Evolutionary conservation across 2,797 vertebrate species (phyloP).

Genomic region (Dendrocincla fuliginosa): DNA sequence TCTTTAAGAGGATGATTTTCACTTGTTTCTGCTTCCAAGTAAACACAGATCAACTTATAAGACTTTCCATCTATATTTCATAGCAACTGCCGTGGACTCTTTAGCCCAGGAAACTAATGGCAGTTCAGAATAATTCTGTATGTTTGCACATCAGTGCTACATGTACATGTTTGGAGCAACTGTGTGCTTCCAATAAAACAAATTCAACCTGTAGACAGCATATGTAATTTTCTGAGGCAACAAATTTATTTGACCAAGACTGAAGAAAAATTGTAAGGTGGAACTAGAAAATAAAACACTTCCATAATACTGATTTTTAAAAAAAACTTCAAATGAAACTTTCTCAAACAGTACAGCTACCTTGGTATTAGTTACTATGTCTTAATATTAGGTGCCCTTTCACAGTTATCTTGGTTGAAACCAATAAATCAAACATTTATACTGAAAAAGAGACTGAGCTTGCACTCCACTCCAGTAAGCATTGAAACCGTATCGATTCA

Average conservation of each 20-base stretch:
- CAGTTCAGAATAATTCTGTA: not conserved
- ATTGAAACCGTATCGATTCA: fast-evolving
- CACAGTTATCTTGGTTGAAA: not conserved
- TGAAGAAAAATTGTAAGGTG: not conserved
- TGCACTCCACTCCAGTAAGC: not conserved
- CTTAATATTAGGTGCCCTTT: not conserved
- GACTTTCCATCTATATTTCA: not conserved
- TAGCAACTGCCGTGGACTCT: not conserved
- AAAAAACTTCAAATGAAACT: not conserved
- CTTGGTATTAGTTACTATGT: not conserved
- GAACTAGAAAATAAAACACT: not conserved
- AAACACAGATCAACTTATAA: not conserved
- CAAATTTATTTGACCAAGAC: not conserved
- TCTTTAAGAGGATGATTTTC: not conserved
- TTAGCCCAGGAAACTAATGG: not conserved
- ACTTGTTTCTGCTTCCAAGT: not conserved
- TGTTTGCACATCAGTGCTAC: not conserved
- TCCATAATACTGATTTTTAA: not conserved
- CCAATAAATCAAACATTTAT: not conserved
- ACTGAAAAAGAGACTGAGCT: not conserved
- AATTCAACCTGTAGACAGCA: not conserved
- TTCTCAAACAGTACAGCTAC: not conserved
- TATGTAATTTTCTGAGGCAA: not conserved
- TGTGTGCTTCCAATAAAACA: not conserved
- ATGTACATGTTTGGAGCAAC: not conserved